Evolutionary conservation across 2,888 invertebrate genomes (phyloP).

Genomic region (Crocallis elinguaria): DNA sequence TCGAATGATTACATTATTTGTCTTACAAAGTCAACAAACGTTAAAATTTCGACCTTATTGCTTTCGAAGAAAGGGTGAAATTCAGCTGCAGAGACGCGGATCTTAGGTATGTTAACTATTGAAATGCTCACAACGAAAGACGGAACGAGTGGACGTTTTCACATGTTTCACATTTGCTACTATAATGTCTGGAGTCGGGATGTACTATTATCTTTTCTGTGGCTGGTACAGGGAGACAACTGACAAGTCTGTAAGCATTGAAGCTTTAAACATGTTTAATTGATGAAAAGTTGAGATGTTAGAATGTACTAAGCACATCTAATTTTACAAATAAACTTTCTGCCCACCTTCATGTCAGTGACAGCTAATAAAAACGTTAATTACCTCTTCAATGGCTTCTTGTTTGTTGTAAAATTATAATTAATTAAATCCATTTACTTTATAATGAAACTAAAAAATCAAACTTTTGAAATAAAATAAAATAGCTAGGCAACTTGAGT

Average conservation of each 20-base stretch:
- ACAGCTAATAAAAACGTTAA: background rate
- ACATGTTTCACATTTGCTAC: no score
- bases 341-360: background rate
- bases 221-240: no score
- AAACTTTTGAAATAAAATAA: no score
- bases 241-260: no score
- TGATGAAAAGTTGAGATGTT: no score
- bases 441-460: no score
- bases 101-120: slow-evolving; percentile 3
- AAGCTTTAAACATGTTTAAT: no score
- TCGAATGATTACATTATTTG: slow-evolving; percentile 22
- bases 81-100: background rate
- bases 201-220: no score
- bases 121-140: slow-evolving; percentile 8
- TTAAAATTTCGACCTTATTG: slow-evolving; percentile 7
- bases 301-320: no score
- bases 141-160: background rate
- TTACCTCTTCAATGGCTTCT: background rate
- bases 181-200: no score
- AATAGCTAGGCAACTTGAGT: no score
- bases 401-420: background rate
- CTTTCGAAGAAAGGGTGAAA: slow-evolving; percentile 1
- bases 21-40: background rate
- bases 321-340: background rate
- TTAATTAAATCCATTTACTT: no score